phyloP scores from a whole-genome alignment of 2,888 invertebrate species.

The Ochropacha duplaris region DNA sequence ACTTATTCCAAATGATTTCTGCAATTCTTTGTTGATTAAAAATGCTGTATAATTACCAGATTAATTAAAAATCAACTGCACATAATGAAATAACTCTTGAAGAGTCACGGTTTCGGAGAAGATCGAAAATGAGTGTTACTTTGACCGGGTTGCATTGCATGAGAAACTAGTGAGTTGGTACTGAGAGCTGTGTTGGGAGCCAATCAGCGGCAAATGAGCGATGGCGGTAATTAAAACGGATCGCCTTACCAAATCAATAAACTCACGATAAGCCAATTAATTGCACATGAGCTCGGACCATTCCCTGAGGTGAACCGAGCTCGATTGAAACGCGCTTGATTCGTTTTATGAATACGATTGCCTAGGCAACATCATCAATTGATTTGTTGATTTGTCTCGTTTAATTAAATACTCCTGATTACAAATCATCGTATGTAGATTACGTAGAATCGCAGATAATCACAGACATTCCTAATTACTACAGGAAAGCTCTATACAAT shows the following conservation, averaged over 20 bases:
- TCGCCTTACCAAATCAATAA: conserved; percentile 81
- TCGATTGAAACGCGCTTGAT: conserved; percentile 39
- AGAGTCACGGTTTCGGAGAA: conserved; percentile 8
- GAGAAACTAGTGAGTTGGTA: conserved; percentile 27
- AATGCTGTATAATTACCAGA: background rate
- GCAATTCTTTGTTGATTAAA: background rate
- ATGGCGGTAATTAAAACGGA: conserved; percentile 80
- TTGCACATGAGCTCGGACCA: conserved; percentile 64
- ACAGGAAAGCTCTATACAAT: no score
- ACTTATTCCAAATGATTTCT: background rate
- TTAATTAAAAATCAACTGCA: conserved; percentile 34
- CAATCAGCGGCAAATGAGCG: conserved; percentile 78
- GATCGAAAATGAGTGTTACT: conserved; percentile 21
- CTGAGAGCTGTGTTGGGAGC: conserved; percentile 38
- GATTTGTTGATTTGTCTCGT: background rate
- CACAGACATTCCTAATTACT: no score
- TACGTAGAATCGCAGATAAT: no score
- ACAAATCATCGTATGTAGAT: no score
- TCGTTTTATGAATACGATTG: conserved; percentile 7
- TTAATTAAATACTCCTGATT: background rate
- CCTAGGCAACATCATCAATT: background rate
- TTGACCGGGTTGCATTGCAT: conserved; percentile 30
- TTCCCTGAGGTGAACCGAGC: conserved; percentile 54
- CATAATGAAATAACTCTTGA: conserved; percentile 15
- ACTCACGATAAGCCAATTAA: conserved; percentile 79